These are phyloP conservation scores for Grammomys dolichurus DNA, from an alignment of 2,113 vertebrate species.

Conservation along the genomic window DNA sequence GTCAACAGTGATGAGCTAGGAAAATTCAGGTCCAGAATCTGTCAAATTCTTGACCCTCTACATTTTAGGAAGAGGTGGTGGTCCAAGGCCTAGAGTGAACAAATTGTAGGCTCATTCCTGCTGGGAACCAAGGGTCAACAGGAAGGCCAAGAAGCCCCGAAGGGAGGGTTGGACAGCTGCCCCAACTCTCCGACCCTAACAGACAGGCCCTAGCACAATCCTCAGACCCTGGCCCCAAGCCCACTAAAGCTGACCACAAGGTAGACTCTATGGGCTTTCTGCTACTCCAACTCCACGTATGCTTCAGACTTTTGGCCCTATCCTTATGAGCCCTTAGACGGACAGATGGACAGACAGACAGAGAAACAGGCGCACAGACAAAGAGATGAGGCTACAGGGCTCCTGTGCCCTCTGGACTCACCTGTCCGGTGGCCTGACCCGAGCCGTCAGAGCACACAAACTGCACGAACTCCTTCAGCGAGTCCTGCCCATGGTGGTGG, in stretches of 20 bases:
- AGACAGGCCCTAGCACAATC: neutral
- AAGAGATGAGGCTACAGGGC: constrained; percentile 43
- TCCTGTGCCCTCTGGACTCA: constrained; percentile 84
- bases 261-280: neutral
- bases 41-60: neutral
- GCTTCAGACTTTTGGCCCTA: constrained; percentile 1
- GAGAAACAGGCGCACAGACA: constrained; percentile 10
- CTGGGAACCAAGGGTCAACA: neutral
- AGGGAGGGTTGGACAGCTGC: neutral
- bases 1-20: neutral
- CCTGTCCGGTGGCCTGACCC: constrained; percentile 94
- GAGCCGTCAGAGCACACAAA: constrained; percentile 97
- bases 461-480: constrained; percentile 97
- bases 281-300: constrained; percentile 3
- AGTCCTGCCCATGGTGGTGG: constrained; percentile 96
- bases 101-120: neutral
- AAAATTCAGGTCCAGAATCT: neutral
- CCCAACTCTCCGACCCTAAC: neutral
- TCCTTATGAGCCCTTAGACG: constrained; percentile 57
- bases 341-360: constrained; percentile 56
- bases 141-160: neutral
- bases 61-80: neutral
- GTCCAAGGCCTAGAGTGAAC: neutral
- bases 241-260: neutral
- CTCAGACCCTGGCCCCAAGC: neutral